Conservation (phyloP, 92 coral and sea anemone genomes). For the Porites divaricata region DNA sequence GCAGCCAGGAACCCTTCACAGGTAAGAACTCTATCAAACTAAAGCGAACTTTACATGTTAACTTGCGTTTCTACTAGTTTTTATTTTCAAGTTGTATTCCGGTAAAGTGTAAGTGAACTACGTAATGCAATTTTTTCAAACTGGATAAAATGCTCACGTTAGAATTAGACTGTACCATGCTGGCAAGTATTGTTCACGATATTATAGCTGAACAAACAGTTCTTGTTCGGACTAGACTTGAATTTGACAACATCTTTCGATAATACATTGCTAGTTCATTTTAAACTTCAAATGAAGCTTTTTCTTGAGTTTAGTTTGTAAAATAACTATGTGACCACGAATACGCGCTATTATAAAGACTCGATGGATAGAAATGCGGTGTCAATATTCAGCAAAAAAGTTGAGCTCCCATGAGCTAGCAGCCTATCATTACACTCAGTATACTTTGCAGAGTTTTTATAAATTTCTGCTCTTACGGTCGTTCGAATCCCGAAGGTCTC, state of each 20-base stretch:
- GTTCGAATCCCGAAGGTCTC: neutral
- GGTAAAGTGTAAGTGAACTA: neutral
- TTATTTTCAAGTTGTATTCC: neutral
- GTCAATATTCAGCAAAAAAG: neutral
- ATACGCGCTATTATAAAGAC: neutral
- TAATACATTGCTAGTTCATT: neutral
- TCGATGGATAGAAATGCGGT: neutral
- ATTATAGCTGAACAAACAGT: neutral
- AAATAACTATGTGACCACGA: neutral
- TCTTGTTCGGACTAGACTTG: neutral
- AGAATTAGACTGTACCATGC: neutral
- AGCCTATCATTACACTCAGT: no score
- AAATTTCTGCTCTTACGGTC: neutral
- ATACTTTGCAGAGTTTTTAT: no score
- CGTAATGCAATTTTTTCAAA: constrained; percentile 10
- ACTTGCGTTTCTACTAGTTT: neutral
- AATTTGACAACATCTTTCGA: neutral
- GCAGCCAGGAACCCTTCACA: neutral
- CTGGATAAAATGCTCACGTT: constrained; percentile 2
- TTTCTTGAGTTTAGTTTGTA: neutral
- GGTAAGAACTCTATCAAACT: neutral
- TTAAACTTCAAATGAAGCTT: neutral
- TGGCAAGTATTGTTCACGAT: neutral
- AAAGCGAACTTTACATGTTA: neutral
- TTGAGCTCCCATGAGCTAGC: neutral